Conservation (phyloP, 2,113 vertebrate genomes). For the Rallus limicola region DNA sequence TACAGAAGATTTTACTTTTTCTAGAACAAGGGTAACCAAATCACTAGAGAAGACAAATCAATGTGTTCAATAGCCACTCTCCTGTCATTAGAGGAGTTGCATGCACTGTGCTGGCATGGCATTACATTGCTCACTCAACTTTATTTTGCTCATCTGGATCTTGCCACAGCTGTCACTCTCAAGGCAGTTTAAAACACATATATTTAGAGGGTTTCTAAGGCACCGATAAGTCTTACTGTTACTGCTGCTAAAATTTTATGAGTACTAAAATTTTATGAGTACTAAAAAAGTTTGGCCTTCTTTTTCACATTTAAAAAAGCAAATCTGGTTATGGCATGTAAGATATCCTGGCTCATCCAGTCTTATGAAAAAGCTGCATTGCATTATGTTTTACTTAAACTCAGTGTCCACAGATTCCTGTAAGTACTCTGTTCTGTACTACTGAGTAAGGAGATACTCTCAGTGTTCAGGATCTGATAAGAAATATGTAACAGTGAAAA, state of each 20-base stretch:
- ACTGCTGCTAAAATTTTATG: background rate
- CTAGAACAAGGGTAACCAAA: background rate
- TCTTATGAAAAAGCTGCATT: background rate
- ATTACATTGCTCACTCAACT: background rate
- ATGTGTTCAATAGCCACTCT: background rate
- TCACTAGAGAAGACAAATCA: background rate
- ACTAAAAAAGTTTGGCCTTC: background rate
- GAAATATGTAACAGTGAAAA: background rate
- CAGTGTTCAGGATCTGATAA: background rate
- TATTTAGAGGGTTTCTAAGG: background rate
- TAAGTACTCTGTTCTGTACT: background rate
- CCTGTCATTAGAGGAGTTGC: background rate
- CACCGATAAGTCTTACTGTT: background rate
- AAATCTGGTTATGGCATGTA: background rate
- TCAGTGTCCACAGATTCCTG: background rate
- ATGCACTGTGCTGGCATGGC: background rate
- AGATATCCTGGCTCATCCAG: background rate
- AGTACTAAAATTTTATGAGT: background rate
- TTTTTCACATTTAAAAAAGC: background rate
- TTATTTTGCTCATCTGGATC: background rate
- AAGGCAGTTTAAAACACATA: background rate
- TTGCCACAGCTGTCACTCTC: background rate
- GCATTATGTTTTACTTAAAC: background rate
- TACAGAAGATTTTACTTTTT: background rate
- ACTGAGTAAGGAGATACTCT: background rate